Conservation (phyloP, 2,113 vertebrate genomes). For the Parus major region DNA sequence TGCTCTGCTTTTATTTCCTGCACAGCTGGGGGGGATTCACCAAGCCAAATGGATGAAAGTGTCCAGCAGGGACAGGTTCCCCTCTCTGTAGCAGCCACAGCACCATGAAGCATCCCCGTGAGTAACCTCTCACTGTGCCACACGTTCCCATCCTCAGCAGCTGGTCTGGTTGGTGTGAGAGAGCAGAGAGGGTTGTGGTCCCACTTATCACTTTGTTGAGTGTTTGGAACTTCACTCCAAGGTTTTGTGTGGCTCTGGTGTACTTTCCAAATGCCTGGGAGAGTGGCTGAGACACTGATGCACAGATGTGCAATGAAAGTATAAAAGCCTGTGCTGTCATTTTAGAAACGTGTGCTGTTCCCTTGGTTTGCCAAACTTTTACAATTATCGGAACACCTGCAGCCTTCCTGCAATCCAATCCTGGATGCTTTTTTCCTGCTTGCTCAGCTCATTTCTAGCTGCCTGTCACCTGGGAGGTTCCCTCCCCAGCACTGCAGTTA, state of each 20-base stretch:
- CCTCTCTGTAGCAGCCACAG: neutral
- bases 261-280: neutral
- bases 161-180: neutral
- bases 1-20: neutral
- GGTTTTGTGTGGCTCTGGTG: neutral
- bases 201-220: neutral
- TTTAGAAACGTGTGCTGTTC: slow-evolving; percentile 13
- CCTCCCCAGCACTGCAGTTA: neutral
- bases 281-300: neutral
- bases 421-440: neutral
- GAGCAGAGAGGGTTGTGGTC: neutral
- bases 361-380: neutral
- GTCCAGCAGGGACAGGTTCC: neutral
- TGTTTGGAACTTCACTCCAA: neutral
- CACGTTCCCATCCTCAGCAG: neutral
- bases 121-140: neutral
- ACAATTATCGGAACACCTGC: slow-evolving; percentile 10
- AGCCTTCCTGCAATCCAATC: slow-evolving; percentile 2
- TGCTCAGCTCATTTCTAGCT: neutral
- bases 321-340: neutral
- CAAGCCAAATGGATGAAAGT: neutral
- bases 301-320: neutral
- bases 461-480: neutral
- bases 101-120: neutral
- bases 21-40: neutral